Conservation (phyloP, 2,113 vertebrate species). For the Triplophysa rosa region DNA sequence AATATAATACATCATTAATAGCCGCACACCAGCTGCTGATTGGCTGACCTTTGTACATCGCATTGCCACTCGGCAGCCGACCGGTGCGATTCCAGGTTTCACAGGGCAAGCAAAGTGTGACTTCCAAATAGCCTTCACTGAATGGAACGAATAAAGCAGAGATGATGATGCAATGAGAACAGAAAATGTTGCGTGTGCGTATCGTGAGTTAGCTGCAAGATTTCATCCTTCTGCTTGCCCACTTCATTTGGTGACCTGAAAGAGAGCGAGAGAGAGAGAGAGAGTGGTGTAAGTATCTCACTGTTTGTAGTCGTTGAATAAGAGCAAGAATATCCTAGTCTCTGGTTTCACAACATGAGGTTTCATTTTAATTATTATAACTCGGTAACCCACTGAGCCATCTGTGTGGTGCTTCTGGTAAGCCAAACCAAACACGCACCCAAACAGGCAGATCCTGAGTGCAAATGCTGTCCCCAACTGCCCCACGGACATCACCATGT, state of each 20-base stretch:
- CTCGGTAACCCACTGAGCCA: conserved; percentile 63
- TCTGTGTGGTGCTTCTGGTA: conserved; percentile 65
- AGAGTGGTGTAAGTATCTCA: conserved; percentile 6
- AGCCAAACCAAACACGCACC: conserved; percentile 24
- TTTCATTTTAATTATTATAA: conserved; percentile 71
- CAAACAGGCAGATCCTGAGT: background rate
- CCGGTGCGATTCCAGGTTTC: conserved; percentile 42
- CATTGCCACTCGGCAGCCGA: conserved; percentile 33
- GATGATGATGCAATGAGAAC: conserved; percentile 31
- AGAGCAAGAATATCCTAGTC: conserved; percentile 47
- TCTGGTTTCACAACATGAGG: conserved; percentile 58
- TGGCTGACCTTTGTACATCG: conserved; percentile 34
- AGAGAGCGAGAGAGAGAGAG: conserved; percentile 24
- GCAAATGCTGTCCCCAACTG: background rate
- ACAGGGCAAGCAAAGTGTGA: conserved; percentile 65
- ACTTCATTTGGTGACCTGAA: conserved; percentile 59
- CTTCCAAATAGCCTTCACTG: conserved; percentile 50
- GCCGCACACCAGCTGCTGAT: conserved; percentile 55
- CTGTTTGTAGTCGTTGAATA: conserved; percentile 3
- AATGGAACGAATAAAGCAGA: conserved; percentile 43
- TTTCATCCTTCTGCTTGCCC: conserved; percentile 5
- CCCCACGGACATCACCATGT: background rate
- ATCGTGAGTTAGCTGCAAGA: conserved; percentile 53
- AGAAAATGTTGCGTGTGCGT: conserved; percentile 39
- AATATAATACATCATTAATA: conserved; percentile 43